Percentiles rank a stretch among this genome's conserved stretches.
Conservation (phyloP, 2,797 vertebrate genomes). For the Ctenopoma multispine region DNA sequence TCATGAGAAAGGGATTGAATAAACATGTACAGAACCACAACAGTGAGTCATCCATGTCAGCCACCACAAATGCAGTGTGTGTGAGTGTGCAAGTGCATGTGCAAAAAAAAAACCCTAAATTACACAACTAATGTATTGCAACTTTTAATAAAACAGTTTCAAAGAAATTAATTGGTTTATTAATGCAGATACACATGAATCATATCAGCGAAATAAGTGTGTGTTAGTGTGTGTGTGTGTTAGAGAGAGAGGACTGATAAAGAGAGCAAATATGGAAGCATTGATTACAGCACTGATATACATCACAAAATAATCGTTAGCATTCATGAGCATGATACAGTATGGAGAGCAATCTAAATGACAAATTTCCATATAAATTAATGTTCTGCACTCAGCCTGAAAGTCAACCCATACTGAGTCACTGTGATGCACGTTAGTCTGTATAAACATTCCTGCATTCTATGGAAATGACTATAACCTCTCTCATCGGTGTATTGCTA, state of each 20-base stretch:
- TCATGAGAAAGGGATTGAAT: constrained; percentile 8
- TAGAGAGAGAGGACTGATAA: background rate
- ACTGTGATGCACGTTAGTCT: constrained; percentile 33
- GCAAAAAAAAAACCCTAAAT: background rate
- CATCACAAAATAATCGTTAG: constrained; percentile 32
- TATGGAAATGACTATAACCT: constrained; percentile 23
- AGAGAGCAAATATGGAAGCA: constrained; percentile 15
- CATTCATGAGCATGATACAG: constrained; percentile 21
- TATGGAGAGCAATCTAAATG: constrained; percentile 49
- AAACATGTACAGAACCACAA: constrained; percentile 18
- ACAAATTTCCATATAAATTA: constrained; percentile 71
- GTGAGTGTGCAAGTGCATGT: background rate
- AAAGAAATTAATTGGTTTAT: background rate
- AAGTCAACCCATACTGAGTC: constrained; percentile 34
- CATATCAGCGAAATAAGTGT: background rate
- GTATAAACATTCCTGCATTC: constrained; percentile 31
- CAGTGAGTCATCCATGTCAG: constrained; percentile 44
- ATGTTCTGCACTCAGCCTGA: constrained; percentile 45
- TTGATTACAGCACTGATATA: constrained; percentile 12
- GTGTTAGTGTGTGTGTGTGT: background rate
- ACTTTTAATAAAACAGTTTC: background rate
- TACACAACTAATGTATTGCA: background rate
- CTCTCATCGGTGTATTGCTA: background rate
- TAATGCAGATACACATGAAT: background rate
- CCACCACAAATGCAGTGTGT: constrained; percentile 2